These are phyloP conservation scores for Casuarius casuarius DNA, from an alignment of 2,113 vertebrate species.

Conservation along the genomic window DNA sequence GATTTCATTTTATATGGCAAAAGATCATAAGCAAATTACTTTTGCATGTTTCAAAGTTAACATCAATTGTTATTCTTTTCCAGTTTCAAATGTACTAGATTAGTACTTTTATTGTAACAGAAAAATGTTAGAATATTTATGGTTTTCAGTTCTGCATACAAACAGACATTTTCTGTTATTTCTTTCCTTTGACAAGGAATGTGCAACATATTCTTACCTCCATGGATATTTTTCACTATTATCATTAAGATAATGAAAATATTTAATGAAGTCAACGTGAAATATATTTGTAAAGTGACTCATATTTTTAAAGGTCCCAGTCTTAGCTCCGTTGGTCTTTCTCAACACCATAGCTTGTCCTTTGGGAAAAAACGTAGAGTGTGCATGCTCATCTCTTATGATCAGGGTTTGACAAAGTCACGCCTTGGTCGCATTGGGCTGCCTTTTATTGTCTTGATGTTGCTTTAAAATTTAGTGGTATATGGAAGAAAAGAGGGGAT, in stretches of 20 bases:
- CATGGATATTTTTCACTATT: neutral
- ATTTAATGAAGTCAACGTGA: neutral
- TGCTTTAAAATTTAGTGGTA: slow-evolving; percentile 25
- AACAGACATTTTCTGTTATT: neutral
- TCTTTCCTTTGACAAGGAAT: neutral
- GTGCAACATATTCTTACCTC: neutral
- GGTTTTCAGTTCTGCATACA: neutral
- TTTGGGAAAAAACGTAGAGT: slow-evolving; percentile 17
- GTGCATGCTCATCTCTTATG: slow-evolving; percentile 35
- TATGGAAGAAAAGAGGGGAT: neutral
- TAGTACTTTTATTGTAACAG: neutral
- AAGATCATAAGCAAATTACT: slow-evolving; percentile 64
- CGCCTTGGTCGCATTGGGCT: slow-evolving; percentile 20
- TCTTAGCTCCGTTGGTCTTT: neutral
- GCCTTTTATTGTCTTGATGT: slow-evolving; percentile 43
- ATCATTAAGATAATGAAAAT: neutral
- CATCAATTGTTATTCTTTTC: slow-evolving; percentile 43
- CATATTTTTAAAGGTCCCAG: neutral
- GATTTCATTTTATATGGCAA: slow-evolving; percentile 55
- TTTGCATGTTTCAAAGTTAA: slow-evolving; percentile 50
- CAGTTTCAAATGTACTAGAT: slow-evolving; percentile 27
- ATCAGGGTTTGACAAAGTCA: slow-evolving; percentile 54
- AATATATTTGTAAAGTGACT: neutral
- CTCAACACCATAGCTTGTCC: neutral
- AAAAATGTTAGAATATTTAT: slow-evolving; percentile 58